phyloP scores from a whole-genome alignment of 2,888 invertebrate genomes.

The Listrodromus nycthemerus region DNA sequence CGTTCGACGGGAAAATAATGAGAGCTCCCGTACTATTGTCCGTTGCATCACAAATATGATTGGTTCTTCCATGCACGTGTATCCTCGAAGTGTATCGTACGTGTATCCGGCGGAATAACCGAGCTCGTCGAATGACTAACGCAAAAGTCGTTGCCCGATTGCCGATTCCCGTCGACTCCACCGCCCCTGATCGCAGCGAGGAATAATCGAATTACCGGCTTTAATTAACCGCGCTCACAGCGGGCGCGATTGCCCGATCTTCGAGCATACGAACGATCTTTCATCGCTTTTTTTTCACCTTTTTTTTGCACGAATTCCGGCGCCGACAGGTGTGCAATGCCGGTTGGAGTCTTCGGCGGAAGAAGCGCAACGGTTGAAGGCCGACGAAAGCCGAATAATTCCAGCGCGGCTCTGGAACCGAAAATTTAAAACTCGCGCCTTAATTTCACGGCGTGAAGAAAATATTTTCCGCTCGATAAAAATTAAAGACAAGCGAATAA shows the following conservation, averaged over 20 bases:
- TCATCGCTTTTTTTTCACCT: constrained; percentile 1
- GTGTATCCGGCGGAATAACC: constrained; percentile 2
- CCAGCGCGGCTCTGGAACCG: not conserved
- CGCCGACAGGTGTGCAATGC: constrained; percentile 1
- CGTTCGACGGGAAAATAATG: not conserved
- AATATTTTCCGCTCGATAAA: too few relatives aligned
- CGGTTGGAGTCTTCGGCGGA: not conserved
- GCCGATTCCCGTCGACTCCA: constrained; percentile 21
- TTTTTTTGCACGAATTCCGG: not conserved
- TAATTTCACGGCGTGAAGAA: not conserved
- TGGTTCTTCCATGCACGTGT: not conserved
- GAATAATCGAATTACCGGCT: constrained; percentile 60
- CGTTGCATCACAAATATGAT: not conserved
- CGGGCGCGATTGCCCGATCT: constrained; percentile 23
- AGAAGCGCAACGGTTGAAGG: constrained; percentile 13
- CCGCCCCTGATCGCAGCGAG: constrained; percentile 30
- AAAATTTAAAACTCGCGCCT: not conserved
- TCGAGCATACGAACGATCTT: constrained; percentile 13
- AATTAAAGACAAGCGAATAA: too few relatives aligned
- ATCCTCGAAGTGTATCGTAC: not conserved
- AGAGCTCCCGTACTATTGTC: not conserved
- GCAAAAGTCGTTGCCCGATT: constrained; percentile 13
- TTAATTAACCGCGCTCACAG: constrained; percentile 50
- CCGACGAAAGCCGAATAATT: constrained; percentile 34
- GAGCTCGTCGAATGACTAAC: constrained; percentile 29